A percentile compares a stretch with the other conserved stretches of the same genome.
Evolutionary conservation across 1,140 invertebrate species (phyloP).

Genomic region (Helicorthomorpha holstii): DNA sequence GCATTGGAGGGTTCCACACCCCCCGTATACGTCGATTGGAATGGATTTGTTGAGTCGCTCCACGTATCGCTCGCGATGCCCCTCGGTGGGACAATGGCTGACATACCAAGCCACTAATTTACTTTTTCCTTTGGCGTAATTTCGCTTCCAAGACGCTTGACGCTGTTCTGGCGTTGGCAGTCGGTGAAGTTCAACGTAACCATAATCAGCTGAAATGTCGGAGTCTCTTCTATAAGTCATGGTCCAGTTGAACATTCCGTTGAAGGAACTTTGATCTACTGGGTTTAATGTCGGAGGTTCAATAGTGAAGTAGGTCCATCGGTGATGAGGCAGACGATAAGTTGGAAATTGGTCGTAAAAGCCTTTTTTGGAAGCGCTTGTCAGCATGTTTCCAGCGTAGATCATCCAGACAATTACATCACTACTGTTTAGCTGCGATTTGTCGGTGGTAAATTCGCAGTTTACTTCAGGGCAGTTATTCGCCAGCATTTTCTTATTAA

Average conservation of each 20-base stretch:
- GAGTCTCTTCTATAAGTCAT: slow-evolving; percentile 18
- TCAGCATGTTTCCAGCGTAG: slow-evolving; percentile 24
- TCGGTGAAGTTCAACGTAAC: background rate
- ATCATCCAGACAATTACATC: slow-evolving; percentile 40
- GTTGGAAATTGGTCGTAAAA: slow-evolving; percentile 17
- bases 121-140: slow-evolving; percentile 17
- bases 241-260: slow-evolving; percentile 28
- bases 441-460: background rate
- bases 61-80: slow-evolving; percentile 24
- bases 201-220: slow-evolving; percentile 10
- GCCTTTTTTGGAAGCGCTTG: slow-evolving; percentile 1
- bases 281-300: slow-evolving; percentile 30
- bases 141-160: background rate
- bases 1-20: slow-evolving; percentile 26
- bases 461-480: background rate
- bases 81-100: slow-evolving; percentile 27
- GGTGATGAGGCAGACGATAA: slow-evolving; percentile 26
- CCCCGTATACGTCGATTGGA: slow-evolving; percentile 32
- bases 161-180: background rate
- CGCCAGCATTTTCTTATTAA: background rate
- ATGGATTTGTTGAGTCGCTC: slow-evolving; percentile 26
- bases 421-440: slow-evolving; percentile 15
- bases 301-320: slow-evolving; percentile 42
- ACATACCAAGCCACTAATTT: slow-evolving; percentile 30
- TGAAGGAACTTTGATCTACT: slow-evolving; percentile 23